Evolutionary conservation across 2,113 vertebrate genomes (phyloP).

Genomic region (Neodontobutis hainanensis): DNA sequence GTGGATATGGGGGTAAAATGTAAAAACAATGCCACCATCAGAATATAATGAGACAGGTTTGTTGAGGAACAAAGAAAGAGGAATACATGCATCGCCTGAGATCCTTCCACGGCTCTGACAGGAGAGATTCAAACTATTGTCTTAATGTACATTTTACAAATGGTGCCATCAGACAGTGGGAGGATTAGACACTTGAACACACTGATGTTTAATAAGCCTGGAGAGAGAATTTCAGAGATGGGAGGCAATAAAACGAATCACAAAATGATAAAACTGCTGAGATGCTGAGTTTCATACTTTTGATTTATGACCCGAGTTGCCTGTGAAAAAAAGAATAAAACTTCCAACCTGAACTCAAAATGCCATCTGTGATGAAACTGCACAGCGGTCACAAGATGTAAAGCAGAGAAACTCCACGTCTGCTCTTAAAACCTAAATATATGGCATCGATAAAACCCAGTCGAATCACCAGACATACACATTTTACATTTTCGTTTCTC

Average conservation of each 20-base stretch:
- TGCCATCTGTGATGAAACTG: conserved; percentile 29
- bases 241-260: conserved; percentile 4
- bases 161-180: neutral
- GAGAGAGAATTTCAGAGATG: neutral
- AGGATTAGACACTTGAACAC: neutral
- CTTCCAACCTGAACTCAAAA: conserved; percentile 34
- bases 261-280: conserved; percentile 22
- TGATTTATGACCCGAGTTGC: conserved; percentile 26
- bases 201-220: neutral
- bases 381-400: neutral
- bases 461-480: neutral
- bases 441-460: neutral
- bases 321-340: conserved; percentile 3
- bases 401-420: neutral
- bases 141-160: neutral
- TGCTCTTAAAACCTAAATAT: conserved; percentile 4
- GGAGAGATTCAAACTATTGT: neutral
- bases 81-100: neutral
- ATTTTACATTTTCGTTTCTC: neutral
- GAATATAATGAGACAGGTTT: neutral
- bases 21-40: neutral
- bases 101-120: neutral
- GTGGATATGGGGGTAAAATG: too few species aligned
- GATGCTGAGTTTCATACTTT: conserved; percentile 7
- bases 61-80: neutral